phyloP scores from a whole-genome alignment of 2,888 invertebrate genomes.

The Agrochola circellaris region DNA sequence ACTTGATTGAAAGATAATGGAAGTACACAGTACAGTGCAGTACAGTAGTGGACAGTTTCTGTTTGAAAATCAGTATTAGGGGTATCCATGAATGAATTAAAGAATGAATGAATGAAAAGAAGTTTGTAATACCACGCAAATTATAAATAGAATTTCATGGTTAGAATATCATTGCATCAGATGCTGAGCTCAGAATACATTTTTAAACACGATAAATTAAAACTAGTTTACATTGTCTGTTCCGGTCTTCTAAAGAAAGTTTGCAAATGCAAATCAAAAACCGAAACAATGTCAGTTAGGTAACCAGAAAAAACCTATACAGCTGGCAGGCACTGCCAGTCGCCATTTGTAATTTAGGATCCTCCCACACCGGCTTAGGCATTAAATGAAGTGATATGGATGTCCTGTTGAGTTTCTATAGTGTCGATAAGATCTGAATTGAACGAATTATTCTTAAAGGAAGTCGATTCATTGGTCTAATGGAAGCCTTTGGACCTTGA shows the following conservation, averaged over 20 bases:
- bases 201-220: constrained; percentile 5
- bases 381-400: constrained; percentile 46
- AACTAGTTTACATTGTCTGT: constrained; percentile 26
- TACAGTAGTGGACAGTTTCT: not conserved
- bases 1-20: not conserved
- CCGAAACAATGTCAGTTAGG: constrained; percentile 1
- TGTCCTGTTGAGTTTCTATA: constrained; percentile 52
- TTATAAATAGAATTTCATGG: constrained; percentile 20
- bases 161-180: not conserved
- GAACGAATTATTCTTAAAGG: constrained; percentile 53
- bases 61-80: not conserved
- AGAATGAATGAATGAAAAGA: not conserved
- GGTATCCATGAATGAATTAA: not conserved
- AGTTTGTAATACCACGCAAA: not conserved
- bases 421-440: constrained; percentile 62
- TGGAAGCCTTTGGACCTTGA: constrained; percentile 36
- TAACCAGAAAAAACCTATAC: constrained; percentile 26
- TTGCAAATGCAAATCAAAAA: constrained; percentile 7
- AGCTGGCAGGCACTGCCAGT: constrained; percentile 31
- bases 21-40: not conserved
- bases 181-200: constrained; percentile 1
- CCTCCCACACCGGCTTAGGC: constrained; percentile 31
- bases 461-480: constrained; percentile 55
- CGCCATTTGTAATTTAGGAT: constrained; percentile 54
- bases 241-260: not conserved